These are phyloP conservation scores for Mimachlamys varia DNA, from an alignment of 2,888 invertebrate genomes.

Conservation along the genomic window DNA sequence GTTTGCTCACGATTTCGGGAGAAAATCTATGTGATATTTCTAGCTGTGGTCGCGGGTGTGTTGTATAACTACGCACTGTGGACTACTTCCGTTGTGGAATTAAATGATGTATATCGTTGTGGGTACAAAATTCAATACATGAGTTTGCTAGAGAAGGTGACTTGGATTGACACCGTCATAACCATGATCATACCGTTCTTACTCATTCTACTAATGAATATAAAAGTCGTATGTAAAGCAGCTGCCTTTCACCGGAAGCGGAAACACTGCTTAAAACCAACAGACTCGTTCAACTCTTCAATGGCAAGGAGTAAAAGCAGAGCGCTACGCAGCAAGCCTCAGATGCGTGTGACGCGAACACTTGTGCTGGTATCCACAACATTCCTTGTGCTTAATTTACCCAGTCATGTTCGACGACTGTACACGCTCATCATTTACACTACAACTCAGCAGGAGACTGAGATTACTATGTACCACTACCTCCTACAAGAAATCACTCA, in stretches of 20 bases:
- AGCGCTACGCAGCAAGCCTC: conserved; percentile 52
- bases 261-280: conserved; percentile 46
- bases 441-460: conserved; percentile 16
- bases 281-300: conserved; percentile 39
- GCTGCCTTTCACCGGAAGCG: conserved; percentile 52
- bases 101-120: conserved; percentile 52
- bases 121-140: conserved; percentile 49
- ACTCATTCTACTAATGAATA: conserved; percentile 63
- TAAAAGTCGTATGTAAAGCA: conserved; percentile 56
- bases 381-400: conserved; percentile 73
- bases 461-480: conserved; percentile 46
- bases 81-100: conserved; percentile 57
- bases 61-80: conserved; percentile 69
- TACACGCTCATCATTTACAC: conserved; percentile 59
- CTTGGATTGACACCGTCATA: conserved; percentile 66
- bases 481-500: conserved; percentile 62
- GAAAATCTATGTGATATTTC: conserved; percentile 58
- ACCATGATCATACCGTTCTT: conserved; percentile 70
- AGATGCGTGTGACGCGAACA: conserved; percentile 68
- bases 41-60: conserved; percentile 56
- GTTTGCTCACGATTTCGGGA: conserved; percentile 66
- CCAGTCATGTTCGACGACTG: conserved; percentile 70
- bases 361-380: conserved; percentile 70
- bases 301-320: conserved; percentile 12
- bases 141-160: conserved; percentile 57